These are phyloP conservation scores for Conus canariensis DNA, from an alignment of 2,888 invertebrate species.

Conservation along the genomic window DNA sequence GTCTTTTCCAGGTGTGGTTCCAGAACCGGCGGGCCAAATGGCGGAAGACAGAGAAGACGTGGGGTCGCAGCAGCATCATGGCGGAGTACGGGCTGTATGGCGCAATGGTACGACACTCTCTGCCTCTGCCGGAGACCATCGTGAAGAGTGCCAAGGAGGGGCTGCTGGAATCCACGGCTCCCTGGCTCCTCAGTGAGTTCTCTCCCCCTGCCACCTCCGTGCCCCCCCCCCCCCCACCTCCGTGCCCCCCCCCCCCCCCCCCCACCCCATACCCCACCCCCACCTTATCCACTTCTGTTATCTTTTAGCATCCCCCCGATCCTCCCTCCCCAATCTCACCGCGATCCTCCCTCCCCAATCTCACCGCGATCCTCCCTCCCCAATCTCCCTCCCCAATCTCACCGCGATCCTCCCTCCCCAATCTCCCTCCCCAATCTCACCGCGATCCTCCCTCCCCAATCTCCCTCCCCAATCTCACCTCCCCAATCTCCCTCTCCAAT, in stretches of 20 bases:
- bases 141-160: slow-evolving; percentile 96
- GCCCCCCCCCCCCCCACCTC: too few species aligned
- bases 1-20: slow-evolving; percentile 93
- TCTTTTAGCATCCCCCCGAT: neutral
- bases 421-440: too few species aligned
- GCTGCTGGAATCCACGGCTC: slow-evolving; percentile 91
- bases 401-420: too few species aligned
- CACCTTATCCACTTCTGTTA: neutral
- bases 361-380: too few species aligned
- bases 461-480: neutral
- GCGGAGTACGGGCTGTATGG: slow-evolving; percentile 99
- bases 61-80: slow-evolving; percentile 99
- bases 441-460: too few species aligned
- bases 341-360: too few species aligned
- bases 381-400: too few species aligned
- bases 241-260: neutral
- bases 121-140: slow-evolving; percentile 98
- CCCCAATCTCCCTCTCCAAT: neutral
- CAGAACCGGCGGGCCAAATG: slow-evolving; percentile 99
- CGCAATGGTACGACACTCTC: slow-evolving; percentile 99
- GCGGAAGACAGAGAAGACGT: slow-evolving; percentile 99
- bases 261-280: neutral
- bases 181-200: slow-evolving; percentile 96
- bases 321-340: too few species aligned
- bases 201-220: neutral